Conservation (phyloP, 1,140 invertebrate species). For the Zaprionus gabonicus region DNA sequence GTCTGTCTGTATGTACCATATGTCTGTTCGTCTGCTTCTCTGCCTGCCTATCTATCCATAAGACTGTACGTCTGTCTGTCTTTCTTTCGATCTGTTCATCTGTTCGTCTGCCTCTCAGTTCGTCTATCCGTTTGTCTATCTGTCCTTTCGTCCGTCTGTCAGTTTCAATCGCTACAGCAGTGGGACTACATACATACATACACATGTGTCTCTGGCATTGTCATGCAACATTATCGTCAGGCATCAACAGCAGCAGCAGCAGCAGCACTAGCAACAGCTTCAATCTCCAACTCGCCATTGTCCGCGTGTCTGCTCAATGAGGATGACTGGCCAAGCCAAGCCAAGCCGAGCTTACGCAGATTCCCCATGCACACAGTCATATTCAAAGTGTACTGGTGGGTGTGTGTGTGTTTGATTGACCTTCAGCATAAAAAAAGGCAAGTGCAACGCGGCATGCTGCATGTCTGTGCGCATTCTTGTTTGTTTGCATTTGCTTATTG, state of each 20-base stretch:
- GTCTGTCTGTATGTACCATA: too few species aligned
- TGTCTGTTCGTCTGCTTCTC: too few species aligned
- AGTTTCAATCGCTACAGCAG: conserved; percentile 43
- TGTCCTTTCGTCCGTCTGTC: conserved; percentile 39
- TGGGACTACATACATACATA: neutral
- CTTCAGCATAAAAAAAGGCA: conserved; percentile 26
- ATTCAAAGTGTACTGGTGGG: conserved; percentile 4
- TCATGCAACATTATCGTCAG: conserved; percentile 58
- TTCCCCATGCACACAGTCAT: conserved; percentile 12
- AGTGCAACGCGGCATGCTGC: neutral
- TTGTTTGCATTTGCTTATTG: conserved; percentile 44
- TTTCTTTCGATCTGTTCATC: too few species aligned
- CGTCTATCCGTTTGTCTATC: neutral
- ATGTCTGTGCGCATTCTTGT: neutral
- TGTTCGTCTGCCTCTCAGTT: too few species aligned
- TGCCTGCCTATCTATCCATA: neutral
- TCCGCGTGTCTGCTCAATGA: conserved; percentile 31
- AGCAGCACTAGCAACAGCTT: conserved; percentile 11
- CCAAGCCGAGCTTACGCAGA: conserved; percentile 38
- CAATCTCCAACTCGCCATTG: conserved; percentile 40
- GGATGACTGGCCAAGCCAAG: conserved; percentile 45
- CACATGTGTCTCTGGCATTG: conserved; percentile 19
- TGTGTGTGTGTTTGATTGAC: conserved; percentile 47
- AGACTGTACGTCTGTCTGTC: too few species aligned
- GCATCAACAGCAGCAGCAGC: conserved; percentile 37